Evolutionary conservation across 1,140 invertebrate species (phyloP).

Genomic region (Aporrectodea caliginosa): DNA sequence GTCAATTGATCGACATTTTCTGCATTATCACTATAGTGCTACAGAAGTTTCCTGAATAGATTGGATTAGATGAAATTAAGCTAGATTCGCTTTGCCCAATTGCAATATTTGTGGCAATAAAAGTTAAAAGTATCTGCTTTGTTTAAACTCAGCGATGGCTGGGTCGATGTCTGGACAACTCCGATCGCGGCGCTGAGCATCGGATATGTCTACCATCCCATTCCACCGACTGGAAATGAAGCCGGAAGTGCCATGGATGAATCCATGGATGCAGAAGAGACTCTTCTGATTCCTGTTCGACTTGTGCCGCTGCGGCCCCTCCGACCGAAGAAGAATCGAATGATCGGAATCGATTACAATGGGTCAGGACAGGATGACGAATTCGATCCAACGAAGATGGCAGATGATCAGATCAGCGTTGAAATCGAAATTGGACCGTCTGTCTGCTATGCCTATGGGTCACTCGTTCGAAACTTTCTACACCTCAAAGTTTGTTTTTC

Average conservation of each 20-base stretch:
- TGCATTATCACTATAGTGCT: too few species aligned
- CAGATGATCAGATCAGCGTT: conserved; percentile 80
- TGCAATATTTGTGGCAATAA: too few species aligned
- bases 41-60: too few species aligned
- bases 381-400: conserved; percentile 79
- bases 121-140: too few species aligned
- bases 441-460: conserved; percentile 79
- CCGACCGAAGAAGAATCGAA: conserved; percentile 29
- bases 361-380: conserved; percentile 50
- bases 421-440: conserved; percentile 92
- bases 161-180: conserved; percentile 93
- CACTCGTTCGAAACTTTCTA: conserved; percentile 79
- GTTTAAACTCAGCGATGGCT: conserved; percentile 74
- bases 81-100: too few species aligned
- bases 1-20: too few species aligned
- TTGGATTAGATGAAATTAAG: too few species aligned
- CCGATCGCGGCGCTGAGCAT: conserved; percentile 88
- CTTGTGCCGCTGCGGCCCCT: conserved; percentile 57
- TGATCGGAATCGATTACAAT: background rate
- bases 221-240: conserved; percentile 62
- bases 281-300: conserved; percentile 81
- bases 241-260: background rate
- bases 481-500: conserved; percentile 52
- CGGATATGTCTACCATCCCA: conserved; percentile 84
- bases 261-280: conserved; percentile 68